These are phyloP conservation scores for Arge pagana DNA, from an alignment of 2,888 invertebrate species.

Conservation along the genomic window DNA sequence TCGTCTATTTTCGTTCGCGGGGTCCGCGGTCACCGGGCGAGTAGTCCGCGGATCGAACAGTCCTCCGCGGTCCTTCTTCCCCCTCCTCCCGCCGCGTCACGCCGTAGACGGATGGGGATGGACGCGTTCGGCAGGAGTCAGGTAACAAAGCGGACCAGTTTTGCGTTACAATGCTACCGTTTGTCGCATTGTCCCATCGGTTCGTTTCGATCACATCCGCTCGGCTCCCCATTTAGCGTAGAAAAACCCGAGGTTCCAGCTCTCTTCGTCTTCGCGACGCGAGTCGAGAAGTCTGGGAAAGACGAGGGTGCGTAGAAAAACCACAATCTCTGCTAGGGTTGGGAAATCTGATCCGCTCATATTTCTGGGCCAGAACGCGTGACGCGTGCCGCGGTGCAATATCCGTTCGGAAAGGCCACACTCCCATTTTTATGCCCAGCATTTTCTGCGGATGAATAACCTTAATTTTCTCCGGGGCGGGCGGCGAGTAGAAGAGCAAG, in stretches of 20 bases:
- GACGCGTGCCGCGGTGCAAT: background rate
- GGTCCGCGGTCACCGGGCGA: too few species aligned
- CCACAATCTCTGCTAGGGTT: conserved; percentile 24
- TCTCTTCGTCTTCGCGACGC: background rate
- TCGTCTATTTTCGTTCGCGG: too few species aligned
- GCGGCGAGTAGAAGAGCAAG: background rate
- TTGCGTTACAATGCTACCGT: conserved; percentile 54
- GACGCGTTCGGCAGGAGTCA: conserved; percentile 37
- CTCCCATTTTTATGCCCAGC: too few species aligned
- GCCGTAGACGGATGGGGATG: too few species aligned
- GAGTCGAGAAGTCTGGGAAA: background rate
- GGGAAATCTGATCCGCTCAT: conserved; percentile 25
- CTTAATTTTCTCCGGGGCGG: background rate
- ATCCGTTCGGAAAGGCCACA: background rate
- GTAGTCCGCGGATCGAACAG: too few species aligned
- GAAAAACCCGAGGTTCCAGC: too few species aligned
- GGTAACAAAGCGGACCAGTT: conserved; percentile 55
- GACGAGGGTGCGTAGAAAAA: background rate
- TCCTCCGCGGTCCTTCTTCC: too few species aligned
- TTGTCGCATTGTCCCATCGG: conserved; percentile 49
- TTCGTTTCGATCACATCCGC: conserved; percentile 41
- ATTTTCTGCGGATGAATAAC: background rate
- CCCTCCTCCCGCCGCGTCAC: too few species aligned
- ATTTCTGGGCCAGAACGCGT: background rate
- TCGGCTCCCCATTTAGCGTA: too few species aligned